Evolutionary conservation across 2,113 vertebrate species (phyloP).

Genomic region (Rhegmatorhina hoffmannsi): DNA sequence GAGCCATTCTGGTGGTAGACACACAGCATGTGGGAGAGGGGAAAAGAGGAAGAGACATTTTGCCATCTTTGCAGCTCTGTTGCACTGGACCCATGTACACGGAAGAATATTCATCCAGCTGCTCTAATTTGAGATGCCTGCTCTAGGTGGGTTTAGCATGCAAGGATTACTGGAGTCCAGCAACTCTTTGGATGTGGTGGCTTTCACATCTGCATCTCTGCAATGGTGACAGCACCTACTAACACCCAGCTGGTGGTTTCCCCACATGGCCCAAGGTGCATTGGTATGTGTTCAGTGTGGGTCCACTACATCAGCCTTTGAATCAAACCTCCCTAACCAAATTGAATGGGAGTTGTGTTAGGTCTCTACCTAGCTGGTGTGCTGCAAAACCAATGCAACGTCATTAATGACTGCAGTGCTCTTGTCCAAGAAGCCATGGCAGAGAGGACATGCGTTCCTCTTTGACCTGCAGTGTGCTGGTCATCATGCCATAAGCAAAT

Average conservation of each 20-base stretch:
- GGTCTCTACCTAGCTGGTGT: background rate
- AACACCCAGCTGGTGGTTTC: background rate
- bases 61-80: background rate
- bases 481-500: background rate
- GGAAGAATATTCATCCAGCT: background rate
- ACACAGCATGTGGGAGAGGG: background rate
- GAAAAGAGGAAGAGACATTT: background rate
- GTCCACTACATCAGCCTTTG: background rate
- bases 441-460: background rate
- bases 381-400: background rate
- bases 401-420: background rate
- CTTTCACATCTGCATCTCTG: background rate
- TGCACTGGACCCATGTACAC: background rate
- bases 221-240: background rate
- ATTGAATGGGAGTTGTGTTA: background rate
- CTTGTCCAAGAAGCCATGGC: fast-evolving
- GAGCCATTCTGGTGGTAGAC: background rate
- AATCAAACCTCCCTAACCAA: background rate
- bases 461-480: background rate
- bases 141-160: background rate
- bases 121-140: background rate
- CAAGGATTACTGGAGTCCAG: background rate
- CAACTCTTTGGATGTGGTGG: background rate
- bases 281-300: background rate
- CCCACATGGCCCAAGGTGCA: background rate